Percentiles rank a stretch among this genome's conserved stretches.
phyloP scores from a whole-genome alignment of 2,797 vertebrate genomes.

The Rhadinocentrus ornatus region DNA sequence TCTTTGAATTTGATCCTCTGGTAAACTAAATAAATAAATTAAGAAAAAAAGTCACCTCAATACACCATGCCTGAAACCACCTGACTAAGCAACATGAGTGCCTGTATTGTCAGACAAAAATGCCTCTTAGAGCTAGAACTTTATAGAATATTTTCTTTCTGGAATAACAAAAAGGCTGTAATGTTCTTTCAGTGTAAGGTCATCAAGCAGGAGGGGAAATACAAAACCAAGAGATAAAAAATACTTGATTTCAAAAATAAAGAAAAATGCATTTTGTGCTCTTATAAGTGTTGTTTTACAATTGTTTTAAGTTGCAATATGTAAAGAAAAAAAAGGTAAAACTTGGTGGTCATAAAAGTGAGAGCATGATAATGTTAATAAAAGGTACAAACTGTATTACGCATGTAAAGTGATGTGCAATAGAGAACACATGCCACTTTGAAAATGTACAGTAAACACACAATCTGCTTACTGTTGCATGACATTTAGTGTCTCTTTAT shows the following conservation, averaged over 20 bases:
- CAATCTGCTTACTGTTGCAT: background rate
- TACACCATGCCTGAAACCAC: background rate
- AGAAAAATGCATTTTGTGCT: background rate
- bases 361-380: background rate
- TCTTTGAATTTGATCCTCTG: background rate
- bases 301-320: background rate
- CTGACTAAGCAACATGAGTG: background rate
- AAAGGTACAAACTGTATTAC: background rate
- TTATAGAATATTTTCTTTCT: background rate
- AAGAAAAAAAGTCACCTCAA: background rate
- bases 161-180: background rate
- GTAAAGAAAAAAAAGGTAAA: background rate
- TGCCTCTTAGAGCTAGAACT: background rate
- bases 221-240: background rate
- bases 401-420: background rate
- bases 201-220: background rate
- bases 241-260: background rate
- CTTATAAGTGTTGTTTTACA: background rate
- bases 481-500: slow-evolving; percentile 26
- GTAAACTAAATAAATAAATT: background rate
- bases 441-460: slow-evolving; percentile 7
- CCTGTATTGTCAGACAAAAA: background rate
- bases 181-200: background rate
- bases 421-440: slow-evolving; percentile 7
- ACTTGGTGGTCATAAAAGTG: background rate